phyloP scores from a whole-genome alignment of 1,140 invertebrate genomes.

The Zaprionus tsacasi region DNA sequence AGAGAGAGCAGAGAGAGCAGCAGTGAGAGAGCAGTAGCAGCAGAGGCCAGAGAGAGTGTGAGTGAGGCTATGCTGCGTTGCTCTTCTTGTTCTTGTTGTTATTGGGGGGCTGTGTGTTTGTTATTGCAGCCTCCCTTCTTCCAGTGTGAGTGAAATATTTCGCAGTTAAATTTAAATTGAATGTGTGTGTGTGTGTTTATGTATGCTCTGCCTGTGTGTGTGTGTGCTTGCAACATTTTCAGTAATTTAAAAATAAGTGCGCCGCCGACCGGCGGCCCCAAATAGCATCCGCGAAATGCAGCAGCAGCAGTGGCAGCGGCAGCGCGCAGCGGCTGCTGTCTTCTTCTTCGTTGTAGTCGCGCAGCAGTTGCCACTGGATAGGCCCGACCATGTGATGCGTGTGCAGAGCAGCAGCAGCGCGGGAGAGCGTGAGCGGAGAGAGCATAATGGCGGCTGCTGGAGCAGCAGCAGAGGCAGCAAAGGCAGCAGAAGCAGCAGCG shows the following conservation, averaged over 20 bases:
- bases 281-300: conserved; percentile 81
- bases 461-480: conserved; percentile 20
- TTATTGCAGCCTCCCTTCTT: conserved; percentile 53
- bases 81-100: not conserved
- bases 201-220: conserved; percentile 29
- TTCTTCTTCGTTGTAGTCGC: not conserved
- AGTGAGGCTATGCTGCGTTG: conserved; percentile 1
- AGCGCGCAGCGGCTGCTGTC: conserved; percentile 11
- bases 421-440: conserved; percentile 3
- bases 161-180: conserved; percentile 83
- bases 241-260: conserved; percentile 83
- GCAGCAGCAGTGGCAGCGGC: conserved; percentile 1
- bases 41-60: not conserved
- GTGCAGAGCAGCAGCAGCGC: conserved; percentile 18
- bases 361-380: conserved; percentile 32
- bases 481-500: conserved; percentile 33
- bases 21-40: not conserved
- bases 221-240: conserved; percentile 79
- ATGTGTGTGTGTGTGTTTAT: conserved; percentile 33
- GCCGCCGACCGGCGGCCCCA: conserved; percentile 74
- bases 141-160: conserved; percentile 76
- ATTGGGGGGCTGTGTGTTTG: conserved; percentile 13
- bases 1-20: not conserved
- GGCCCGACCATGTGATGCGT: conserved; percentile 43
- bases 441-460: conserved; percentile 11